Evolutionary conservation across 2,888 invertebrate species (phyloP).

Genomic region (Reticulitermes lucifugus): DNA sequence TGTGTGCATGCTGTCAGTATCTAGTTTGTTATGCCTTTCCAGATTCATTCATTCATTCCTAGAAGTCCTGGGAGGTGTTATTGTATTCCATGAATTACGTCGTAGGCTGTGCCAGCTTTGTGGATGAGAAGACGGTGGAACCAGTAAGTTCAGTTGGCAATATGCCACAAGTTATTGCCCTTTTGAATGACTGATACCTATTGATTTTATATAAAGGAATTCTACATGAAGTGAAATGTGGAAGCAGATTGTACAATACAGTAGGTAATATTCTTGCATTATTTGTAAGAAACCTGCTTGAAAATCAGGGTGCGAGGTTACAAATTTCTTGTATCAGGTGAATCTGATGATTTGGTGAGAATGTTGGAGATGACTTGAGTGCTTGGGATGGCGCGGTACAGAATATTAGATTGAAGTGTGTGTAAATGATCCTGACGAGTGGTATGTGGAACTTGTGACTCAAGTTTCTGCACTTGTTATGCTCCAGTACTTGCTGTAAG

Average conservation of each 20-base stretch:
- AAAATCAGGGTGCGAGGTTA: conserved; percentile 46
- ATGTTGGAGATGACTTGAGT: conserved; percentile 1
- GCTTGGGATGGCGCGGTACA: neutral
- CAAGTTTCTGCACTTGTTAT: neutral
- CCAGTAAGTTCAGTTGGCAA: conserved; percentile 47
- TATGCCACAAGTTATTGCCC: conserved; percentile 41
- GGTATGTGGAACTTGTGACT: neutral
- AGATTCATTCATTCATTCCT: conserved; percentile 24
- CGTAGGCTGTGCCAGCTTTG: conserved; percentile 30
- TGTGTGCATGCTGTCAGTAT: conserved; percentile 14
- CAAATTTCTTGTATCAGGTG: neutral
- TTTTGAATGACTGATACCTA: conserved; percentile 42
- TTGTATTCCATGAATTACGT: conserved; percentile 30
- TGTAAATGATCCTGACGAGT: neutral
- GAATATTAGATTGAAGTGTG: neutral
- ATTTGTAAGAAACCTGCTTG: conserved; percentile 28
- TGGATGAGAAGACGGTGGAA: conserved; percentile 13
- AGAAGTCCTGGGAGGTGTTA: conserved; percentile 33
- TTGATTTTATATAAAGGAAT: conserved; percentile 27
- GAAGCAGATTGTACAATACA: conserved; percentile 47
- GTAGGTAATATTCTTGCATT: conserved; percentile 33
- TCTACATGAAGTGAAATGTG: conserved; percentile 44
- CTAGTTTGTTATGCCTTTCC: conserved; percentile 29
- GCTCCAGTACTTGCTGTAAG: neutral
- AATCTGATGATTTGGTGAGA: neutral